Conservation (phyloP, 2,113 vertebrate genomes). For the Calypte anna region DNA sequence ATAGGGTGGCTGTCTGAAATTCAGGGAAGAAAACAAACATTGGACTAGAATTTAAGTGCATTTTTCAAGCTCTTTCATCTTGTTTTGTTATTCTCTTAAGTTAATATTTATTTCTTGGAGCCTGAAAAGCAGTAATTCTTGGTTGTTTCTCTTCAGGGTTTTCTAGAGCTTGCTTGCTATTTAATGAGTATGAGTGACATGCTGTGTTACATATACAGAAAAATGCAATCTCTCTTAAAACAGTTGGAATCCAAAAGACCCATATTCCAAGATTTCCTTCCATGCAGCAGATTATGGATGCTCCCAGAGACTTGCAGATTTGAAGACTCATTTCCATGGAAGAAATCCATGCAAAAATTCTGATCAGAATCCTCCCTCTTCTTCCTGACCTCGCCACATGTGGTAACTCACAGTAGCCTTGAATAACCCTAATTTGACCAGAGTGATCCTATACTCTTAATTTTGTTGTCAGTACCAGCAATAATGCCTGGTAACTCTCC, state of each 20-base stretch:
- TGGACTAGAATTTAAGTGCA: slow-evolving; percentile 20
- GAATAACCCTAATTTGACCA: background rate
- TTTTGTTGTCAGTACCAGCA: background rate
- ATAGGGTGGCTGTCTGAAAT: slow-evolving; percentile 27
- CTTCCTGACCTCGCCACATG: background rate
- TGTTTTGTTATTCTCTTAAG: slow-evolving; percentile 23
- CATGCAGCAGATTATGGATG: background rate
- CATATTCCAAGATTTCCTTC: background rate
- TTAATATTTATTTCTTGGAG: slow-evolving; percentile 41
- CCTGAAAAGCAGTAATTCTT: slow-evolving; percentile 8
- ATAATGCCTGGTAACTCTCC: background rate
- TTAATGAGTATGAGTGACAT: background rate
- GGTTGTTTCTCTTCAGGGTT: background rate
- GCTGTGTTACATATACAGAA: background rate
- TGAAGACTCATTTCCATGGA: background rate
- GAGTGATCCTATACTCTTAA: background rate
- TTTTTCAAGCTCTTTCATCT: slow-evolving; percentile 19
- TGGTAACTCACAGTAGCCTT: background rate
- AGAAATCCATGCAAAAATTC: background rate
- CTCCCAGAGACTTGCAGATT: background rate
- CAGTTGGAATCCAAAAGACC: background rate
- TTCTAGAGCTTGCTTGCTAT: background rate
- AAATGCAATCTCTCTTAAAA: background rate
- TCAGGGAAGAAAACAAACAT: slow-evolving; percentile 1
- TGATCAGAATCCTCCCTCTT: background rate